These are phyloP conservation scores for Cheilosia impressa DNA, from an alignment of 2,888 invertebrate species.

Conservation along the genomic window DNA sequence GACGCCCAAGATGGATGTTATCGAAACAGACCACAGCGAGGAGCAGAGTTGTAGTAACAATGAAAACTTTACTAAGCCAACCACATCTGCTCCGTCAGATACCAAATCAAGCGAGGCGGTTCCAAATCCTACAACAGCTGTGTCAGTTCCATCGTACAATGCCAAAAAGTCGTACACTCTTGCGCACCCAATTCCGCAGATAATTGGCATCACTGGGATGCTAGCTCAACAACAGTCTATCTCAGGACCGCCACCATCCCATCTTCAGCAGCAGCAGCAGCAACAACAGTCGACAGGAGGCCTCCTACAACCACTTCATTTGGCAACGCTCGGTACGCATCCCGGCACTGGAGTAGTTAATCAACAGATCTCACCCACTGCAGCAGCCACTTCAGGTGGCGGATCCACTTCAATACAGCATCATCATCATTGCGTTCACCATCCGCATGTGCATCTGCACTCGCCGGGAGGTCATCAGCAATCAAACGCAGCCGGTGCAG, in stretches of 20 bases:
- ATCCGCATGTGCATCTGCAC: slow-evolving; percentile 78
- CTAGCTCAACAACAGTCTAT: slow-evolving; percentile 73
- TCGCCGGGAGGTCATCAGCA: slow-evolving; percentile 81
- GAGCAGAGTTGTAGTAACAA: background rate
- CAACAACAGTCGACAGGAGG: slow-evolving; percentile 64
- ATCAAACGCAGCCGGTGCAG: slow-evolving; percentile 84
- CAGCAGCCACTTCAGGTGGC: slow-evolving; percentile 61
- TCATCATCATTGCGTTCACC: slow-evolving; percentile 80
- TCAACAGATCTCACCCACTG: slow-evolving; percentile 69
- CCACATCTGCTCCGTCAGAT: slow-evolving; percentile 14
- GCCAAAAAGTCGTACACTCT: slow-evolving; percentile 62
- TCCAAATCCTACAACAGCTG: slow-evolving; percentile 57
- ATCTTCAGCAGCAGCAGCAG: slow-evolving; percentile 65
- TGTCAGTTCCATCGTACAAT: slow-evolving; percentile 74
- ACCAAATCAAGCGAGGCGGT: slow-evolving; percentile 19
- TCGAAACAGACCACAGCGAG: background rate
- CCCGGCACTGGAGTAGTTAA: slow-evolving; percentile 63
- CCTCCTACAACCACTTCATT: slow-evolving; percentile 64
- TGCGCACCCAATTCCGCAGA: slow-evolving; percentile 68
- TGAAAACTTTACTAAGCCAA: background rate
- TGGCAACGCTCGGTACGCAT: slow-evolving; percentile 61
- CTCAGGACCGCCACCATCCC: slow-evolving; percentile 58
- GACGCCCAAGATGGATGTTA: background rate
- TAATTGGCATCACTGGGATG: slow-evolving; percentile 59
- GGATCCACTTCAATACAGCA: slow-evolving; percentile 69